Conservation (phyloP, 2,797 vertebrate genomes). For the Lepidocolaptes lacrymiger region DNA sequence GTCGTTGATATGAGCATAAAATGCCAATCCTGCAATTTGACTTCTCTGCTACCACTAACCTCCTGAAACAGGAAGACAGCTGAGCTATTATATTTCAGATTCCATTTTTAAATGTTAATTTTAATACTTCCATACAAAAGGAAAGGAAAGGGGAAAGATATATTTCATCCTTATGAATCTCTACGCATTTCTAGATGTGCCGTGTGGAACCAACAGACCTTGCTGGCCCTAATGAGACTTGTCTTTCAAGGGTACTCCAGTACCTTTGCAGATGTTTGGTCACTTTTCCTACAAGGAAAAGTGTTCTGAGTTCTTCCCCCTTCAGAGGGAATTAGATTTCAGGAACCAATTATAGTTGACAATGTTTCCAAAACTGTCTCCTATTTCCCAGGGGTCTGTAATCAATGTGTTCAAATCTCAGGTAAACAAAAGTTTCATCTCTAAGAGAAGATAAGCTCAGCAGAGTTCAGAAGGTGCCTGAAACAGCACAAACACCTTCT, state of each 20-base stretch:
- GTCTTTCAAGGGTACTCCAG: neutral
- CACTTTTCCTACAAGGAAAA: neutral
- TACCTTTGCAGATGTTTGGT: neutral
- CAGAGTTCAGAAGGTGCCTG: conserved; percentile 26
- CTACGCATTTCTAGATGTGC: neutral
- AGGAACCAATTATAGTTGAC: neutral
- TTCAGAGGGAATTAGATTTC: neutral
- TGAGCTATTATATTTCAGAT: conserved; percentile 15
- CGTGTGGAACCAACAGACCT: neutral
- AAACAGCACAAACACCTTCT: conserved; percentile 18
- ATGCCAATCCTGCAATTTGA: neutral
- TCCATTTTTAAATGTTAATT: conserved; percentile 9
- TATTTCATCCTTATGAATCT: neutral
- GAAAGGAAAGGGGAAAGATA: neutral
- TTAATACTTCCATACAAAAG: neutral
- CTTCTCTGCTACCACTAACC: neutral
- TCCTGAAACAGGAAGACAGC: conserved; percentile 9
- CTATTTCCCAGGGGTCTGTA: neutral
- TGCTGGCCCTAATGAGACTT: neutral
- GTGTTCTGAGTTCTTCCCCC: no score
- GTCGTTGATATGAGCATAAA: neutral
- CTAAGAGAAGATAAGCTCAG: conserved; percentile 14
- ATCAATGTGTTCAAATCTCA: conserved; percentile 43
- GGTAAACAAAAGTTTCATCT: conserved; percentile 15
- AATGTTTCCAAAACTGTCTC: conserved; percentile 43